Conservation (phyloP, 2,888 invertebrate genomes). For the Eupithecia exiguata region DNA sequence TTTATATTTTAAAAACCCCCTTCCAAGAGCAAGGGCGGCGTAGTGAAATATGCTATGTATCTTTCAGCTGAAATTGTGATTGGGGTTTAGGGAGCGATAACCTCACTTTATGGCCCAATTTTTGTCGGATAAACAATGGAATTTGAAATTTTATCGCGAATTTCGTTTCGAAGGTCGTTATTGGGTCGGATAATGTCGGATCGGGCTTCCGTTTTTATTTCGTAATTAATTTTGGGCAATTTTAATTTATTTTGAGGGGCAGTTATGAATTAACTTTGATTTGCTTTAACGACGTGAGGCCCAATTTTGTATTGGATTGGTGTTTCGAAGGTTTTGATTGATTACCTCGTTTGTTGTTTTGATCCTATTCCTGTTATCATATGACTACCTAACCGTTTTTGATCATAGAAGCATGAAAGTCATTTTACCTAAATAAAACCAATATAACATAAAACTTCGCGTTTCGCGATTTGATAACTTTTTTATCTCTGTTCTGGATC, state of each 20-base stretch:
- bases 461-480: no score
- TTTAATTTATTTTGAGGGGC: conserved; percentile 42
- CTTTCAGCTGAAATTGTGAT: conserved; percentile 74
- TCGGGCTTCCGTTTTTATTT: conserved; percentile 46
- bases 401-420: not conserved
- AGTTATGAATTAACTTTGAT: conserved; percentile 38
- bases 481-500: no score
- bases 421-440: not conserved
- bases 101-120: conserved; percentile 78
- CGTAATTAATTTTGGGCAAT: conserved; percentile 45
- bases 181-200: conserved; percentile 43
- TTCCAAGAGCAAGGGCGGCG: conserved; percentile 48
- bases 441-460: no score
- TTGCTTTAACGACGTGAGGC: conserved; percentile 25
- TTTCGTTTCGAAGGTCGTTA: conserved; percentile 45
- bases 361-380: not conserved
- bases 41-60: conserved; percentile 73
- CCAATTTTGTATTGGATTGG: not conserved
- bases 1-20: conserved; percentile 55
- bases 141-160: conserved; percentile 73
- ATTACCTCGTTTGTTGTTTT: not conserved
- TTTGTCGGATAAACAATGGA: conserved; percentile 76
- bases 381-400: not conserved
- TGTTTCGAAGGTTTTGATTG: conserved; percentile 17
- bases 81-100: conserved; percentile 78